phyloP scores from a whole-genome alignment of 2,888 invertebrate species.

The Ectropis crepuscularia region DNA sequence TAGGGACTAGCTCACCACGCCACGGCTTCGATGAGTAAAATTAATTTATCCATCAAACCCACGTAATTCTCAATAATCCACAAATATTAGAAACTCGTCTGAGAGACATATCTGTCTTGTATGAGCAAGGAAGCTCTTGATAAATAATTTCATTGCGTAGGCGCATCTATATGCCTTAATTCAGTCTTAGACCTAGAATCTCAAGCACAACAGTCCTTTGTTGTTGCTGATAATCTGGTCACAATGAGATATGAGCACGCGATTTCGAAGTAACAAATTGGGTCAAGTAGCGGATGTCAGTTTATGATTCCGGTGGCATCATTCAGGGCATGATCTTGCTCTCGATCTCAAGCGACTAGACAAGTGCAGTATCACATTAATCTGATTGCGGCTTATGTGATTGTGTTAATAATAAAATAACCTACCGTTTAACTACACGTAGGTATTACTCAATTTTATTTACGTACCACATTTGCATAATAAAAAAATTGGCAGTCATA shows the following conservation, averaged over 20 bases:
- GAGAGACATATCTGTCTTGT: too few relatives aligned
- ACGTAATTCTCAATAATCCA: too few relatives aligned
- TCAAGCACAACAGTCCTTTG: constrained; percentile 26
- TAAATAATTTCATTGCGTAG: too few relatives aligned
- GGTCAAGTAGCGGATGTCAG: constrained; percentile 40
- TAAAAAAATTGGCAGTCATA: too few relatives aligned
- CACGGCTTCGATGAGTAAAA: too few relatives aligned
- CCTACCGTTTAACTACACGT: neutral
- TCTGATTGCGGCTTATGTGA: constrained; percentile 11
- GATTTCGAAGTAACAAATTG: constrained; percentile 38
- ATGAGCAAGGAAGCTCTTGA: too few relatives aligned
- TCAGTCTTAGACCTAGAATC: constrained; percentile 40
- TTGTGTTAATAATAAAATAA: too few relatives aligned
- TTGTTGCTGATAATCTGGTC: constrained; percentile 32
- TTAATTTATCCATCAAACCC: too few relatives aligned
- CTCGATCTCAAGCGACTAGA: constrained; percentile 27
- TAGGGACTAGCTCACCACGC: too few relatives aligned
- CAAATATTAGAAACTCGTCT: too few relatives aligned
- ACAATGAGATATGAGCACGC: constrained; percentile 37
- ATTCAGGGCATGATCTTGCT: constrained; percentile 23
- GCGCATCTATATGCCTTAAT: neutral
- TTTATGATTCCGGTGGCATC: constrained; percentile 29
- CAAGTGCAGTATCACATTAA: constrained; percentile 11
- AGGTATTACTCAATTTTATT: neutral
- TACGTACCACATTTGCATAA: neutral